Base-by-base conservation (phyloP, 2,888 invertebrate species). In the Griposia aprilina region DNA sequence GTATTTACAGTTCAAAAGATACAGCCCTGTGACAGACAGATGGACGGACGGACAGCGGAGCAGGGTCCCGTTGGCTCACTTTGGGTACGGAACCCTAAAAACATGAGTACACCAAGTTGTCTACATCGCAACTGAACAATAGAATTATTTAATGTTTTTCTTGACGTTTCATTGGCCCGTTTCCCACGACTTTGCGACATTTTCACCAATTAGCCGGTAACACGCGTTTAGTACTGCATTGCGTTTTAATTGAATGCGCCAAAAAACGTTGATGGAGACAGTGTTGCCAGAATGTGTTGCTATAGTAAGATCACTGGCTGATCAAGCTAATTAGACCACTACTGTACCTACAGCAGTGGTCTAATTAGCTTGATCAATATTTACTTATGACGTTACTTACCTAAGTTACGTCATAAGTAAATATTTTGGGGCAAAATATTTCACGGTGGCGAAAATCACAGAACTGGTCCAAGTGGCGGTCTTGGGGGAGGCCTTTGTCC, bases 131-230 rank as follows among this genome's bases (percentile, higher is more conserved):
- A 77, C 74, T 77, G 76, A 87, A 93, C 92, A 93, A 93, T 92
- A 72, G 85, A 85, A 80, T 80, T 82, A 80, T 85, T 86, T 80
- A 74, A 82, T 48, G 74, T 92, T 93, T 92, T 93, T 93, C 76
- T 83, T 66, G 70, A 76, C 78, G 81, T 74, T 81, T 81, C 89
- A 82, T 85, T 92, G 93, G 86, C 92, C 92, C 78, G 85, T 88
- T 93, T 94, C 94, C 69, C 94, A 94, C 88, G 89, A 76, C 83
- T 90, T 92, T 92, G 92, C 91, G 88, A 92, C 91, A 93, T 91
- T 94, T 92, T 92, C 91, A 87, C 92, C 89, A 90, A 91, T 91
- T 88, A 90, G 60, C n/a, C 2, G 17, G 74, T 71, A 81, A 85
- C 75, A 68, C 73, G 80, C 77, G 83, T 88, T 89, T 90, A 90